Base-by-base conservation (phyloP, 2,888 invertebrate genomes). In the Portevinia maculata region DNA sequence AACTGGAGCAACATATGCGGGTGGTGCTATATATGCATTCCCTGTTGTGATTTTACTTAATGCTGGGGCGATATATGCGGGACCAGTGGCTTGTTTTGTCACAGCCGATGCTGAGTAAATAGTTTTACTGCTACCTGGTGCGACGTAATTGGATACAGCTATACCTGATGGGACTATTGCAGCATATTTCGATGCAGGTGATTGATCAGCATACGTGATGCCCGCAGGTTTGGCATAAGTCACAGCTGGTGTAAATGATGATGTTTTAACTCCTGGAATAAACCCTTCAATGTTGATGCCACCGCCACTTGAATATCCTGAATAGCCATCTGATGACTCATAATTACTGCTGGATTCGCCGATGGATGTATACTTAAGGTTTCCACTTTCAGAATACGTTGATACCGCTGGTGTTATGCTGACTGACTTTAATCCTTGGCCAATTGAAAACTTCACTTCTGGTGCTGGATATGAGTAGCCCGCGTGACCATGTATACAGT, bases 401-500 rank as follows among this genome's bases (percentile, higher is more conserved):
- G 89, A 87, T 24, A 88, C 78, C 32, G 88, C 86, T 4, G 89
- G 89, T 17, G 88, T 88, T 30, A 87, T 84, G 39, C 87, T 88
- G 28, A 89, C 86, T 50, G 88, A 86, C 19, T 87, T 86, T 21
- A 87, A 84, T 9, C 87, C 88, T 6, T 90, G 88, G 24, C 91
- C 90, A 46, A 90, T 86, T 2, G 92, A 91, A 32, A 93, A 90
- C 86, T 93, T 93, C 1, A 93, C 89, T 19, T 92, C 88, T 2
- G 93, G 93, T 3, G 91, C 90, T 37, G 92, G 90, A 87, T 93
- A 93, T 1, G 92, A 90, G 87, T 93, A 93, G 2, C 93, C 93
- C 19, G 90, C 88, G 64, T 88, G 88, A 1, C 67, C 71, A 65
- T 85, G 85, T 24, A 90, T 86, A 75, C 91, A 91, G 32, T 90